These are phyloP conservation scores for Siniperca scherzeri DNA, from an alignment of 2,797 vertebrate genomes.

Conservation along the genomic window DNA sequence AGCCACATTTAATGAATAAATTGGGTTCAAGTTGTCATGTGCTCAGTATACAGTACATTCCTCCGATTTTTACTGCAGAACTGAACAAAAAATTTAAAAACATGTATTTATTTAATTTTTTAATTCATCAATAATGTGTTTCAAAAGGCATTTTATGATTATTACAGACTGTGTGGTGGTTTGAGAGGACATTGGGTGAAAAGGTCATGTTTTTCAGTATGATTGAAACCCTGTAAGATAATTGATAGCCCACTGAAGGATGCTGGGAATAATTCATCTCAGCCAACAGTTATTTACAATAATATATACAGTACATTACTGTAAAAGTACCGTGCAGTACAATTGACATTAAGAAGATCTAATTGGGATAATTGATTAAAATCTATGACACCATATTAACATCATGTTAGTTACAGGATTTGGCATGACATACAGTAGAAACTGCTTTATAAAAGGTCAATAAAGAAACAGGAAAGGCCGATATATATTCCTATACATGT, in stretches of 20 bases:
- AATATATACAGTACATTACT: neutral
- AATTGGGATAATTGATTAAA: neutral
- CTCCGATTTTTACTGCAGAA: neutral
- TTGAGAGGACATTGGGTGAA: constrained; percentile 19
- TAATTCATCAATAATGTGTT: neutral
- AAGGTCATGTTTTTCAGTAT: neutral
- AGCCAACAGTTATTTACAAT: constrained; percentile 6
- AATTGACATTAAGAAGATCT: neutral
- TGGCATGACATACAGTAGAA: neutral
- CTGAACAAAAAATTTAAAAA: neutral
- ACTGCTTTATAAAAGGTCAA: neutral
- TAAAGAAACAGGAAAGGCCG: neutral
- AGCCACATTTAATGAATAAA: constrained; percentile 18
- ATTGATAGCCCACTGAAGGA: constrained; percentile 16
- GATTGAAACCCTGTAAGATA: constrained; percentile 1
- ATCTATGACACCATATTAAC: neutral
- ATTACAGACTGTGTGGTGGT: neutral
- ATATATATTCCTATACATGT: neutral
- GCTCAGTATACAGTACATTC: constrained; percentile 5
- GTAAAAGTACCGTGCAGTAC: neutral
- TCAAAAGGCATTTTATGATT: constrained; percentile 16
- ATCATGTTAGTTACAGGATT: neutral
- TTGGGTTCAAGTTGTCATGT: constrained; percentile 15
- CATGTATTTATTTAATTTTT: neutral
- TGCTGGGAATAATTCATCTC: constrained; percentile 4